A percentile compares a stretch with the other conserved stretches of the same genome.
These are phyloP conservation scores for Nomada ferruginata DNA, from an alignment of 2,888 invertebrate genomes.

Conservation along the genomic window DNA sequence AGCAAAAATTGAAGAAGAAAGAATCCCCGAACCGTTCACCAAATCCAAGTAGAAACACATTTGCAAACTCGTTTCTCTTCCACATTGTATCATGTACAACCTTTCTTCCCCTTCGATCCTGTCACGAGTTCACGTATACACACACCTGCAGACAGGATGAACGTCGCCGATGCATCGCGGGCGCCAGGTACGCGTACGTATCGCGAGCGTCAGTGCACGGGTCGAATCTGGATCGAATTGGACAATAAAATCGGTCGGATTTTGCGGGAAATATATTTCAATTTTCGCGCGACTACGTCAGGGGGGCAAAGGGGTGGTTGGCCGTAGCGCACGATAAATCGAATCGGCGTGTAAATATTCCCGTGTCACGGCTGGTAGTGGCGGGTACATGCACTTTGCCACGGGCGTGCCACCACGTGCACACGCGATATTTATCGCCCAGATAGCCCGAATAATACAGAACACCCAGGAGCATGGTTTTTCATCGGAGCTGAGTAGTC, in stretches of 20 bases:
- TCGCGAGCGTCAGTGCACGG: neutral
- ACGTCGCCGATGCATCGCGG: neutral
- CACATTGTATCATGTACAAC: no score
- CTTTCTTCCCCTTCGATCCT: no score
- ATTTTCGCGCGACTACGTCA: constrained; percentile 57
- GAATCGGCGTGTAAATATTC: constrained; percentile 71
- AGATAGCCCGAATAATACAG: constrained; percentile 72
- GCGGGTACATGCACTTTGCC: constrained; percentile 51
- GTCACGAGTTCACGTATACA: no score
- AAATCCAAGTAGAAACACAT: constrained; percentile 3
- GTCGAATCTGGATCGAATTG: constrained; percentile 51
- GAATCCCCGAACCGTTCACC: no score
- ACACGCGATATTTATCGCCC: constrained; percentile 73
- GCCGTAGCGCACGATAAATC: constrained; percentile 68
- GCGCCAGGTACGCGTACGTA: no score
- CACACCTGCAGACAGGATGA: no score
- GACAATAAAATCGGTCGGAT: constrained; percentile 68
- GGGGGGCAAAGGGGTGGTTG: neutral
- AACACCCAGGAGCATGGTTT: constrained; percentile 67
- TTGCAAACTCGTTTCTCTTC: neutral
- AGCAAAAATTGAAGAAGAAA: no score
- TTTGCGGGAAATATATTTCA: constrained; percentile 73
- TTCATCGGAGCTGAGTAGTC: constrained; percentile 53
- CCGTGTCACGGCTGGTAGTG: constrained; percentile 52
- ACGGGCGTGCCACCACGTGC: constrained; percentile 34